These are phyloP conservation scores for Seriola rivoliana DNA, from an alignment of 2,113 vertebrate genomes.

Conservation along the genomic window DNA sequence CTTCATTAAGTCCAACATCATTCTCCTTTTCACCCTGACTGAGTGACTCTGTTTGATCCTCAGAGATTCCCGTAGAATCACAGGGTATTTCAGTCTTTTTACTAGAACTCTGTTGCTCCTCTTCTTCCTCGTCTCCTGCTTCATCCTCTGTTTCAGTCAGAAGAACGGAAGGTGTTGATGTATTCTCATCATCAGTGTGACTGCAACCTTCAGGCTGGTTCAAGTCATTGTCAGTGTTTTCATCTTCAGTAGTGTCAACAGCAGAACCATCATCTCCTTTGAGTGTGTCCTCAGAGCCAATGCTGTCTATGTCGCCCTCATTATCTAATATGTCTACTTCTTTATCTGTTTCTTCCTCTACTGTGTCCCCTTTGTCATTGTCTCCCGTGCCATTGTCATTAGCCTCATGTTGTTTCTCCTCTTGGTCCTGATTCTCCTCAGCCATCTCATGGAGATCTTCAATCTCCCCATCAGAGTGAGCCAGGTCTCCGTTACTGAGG, in stretches of 20 bases:
- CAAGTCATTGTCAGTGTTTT: slow-evolving; percentile 72
- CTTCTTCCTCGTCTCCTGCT: slow-evolving; percentile 49
- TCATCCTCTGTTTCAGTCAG: slow-evolving; percentile 57
- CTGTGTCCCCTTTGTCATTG: slow-evolving; percentile 40
- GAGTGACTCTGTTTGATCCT: slow-evolving; percentile 45
- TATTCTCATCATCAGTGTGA: slow-evolving; percentile 55
- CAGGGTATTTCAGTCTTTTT: slow-evolving; percentile 54
- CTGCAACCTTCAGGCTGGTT: slow-evolving; percentile 51
- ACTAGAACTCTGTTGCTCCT: slow-evolving; percentile 31
- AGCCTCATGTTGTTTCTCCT: slow-evolving; percentile 61
- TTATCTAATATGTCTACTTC: slow-evolving; percentile 49
- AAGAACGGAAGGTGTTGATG: slow-evolving; percentile 20
- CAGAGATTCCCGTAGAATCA: slow-evolving; percentile 39
- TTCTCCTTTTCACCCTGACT: slow-evolving; percentile 39
- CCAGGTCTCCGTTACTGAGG: slow-evolving; percentile 88
- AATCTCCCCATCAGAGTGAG: slow-evolving; percentile 78
- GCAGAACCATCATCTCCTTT: slow-evolving; percentile 66
- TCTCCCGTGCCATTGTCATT: slow-evolving; percentile 35
- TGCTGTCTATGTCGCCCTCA: slow-evolving; percentile 68
- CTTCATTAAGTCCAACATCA: slow-evolving; percentile 36
- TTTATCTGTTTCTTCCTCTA: neutral
- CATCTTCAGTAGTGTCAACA: slow-evolving; percentile 67
- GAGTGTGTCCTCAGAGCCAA: slow-evolving; percentile 71
- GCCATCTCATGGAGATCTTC: slow-evolving; percentile 67
- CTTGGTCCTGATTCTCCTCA: slow-evolving; percentile 62